Conservation (phyloP, 2,113 vertebrate genomes). For the Ibidorhyncha struthersii region DNA sequence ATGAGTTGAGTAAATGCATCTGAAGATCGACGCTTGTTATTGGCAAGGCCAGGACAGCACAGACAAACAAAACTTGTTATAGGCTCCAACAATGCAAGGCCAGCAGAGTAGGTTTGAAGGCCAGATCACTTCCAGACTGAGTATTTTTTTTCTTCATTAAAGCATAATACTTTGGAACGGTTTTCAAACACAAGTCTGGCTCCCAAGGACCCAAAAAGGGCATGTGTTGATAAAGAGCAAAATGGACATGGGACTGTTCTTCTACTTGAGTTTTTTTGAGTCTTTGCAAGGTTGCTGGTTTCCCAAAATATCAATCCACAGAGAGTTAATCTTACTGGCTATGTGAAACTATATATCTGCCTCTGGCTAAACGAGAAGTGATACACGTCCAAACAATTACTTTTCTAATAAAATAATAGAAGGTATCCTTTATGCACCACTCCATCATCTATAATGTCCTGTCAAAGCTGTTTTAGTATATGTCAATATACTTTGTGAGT, state of each 20-base stretch:
- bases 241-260: not conserved
- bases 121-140: not conserved
- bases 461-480: not conserved
- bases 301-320: not conserved
- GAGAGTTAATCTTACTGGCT: not conserved
- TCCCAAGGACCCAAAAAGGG: not conserved
- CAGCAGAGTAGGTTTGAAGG: not conserved
- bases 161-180: not conserved
- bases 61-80: not conserved
- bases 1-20: not conserved
- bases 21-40: not conserved
- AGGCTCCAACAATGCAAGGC: not conserved
- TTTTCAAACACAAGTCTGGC: not conserved
- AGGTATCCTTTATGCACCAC: not conserved
- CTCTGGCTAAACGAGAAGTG: not conserved
- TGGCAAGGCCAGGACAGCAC: not conserved
- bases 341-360: not conserved
- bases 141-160: not conserved
- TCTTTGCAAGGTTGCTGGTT: not conserved
- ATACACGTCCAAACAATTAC: slow-evolving; percentile 19
- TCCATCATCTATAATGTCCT: not conserved
- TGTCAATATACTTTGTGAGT: not conserved
- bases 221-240: not conserved
- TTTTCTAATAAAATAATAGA: slow-evolving; percentile 27
- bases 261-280: not conserved